A percentile compares a stretch with the other conserved stretches of the same genome.
phyloP scores from a whole-genome alignment of 1,140 invertebrate genomes.

The Seison nebaliae region DNA sequence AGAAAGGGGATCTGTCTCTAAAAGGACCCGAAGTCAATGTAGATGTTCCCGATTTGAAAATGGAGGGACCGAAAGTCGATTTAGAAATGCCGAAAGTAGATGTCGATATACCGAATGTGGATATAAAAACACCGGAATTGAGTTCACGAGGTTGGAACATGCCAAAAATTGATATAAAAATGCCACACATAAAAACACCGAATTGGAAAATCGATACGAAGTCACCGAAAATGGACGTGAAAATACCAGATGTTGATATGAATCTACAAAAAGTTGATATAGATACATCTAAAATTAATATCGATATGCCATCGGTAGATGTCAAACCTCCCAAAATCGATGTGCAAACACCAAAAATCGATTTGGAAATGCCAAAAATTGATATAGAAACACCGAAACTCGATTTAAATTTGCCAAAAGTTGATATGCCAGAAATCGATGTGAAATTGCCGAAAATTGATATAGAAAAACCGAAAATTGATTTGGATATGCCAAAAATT shows the following conservation, averaged over 20 bases:
- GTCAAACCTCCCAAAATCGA: conserved; percentile 4
- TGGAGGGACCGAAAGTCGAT: neutral
- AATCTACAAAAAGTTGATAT: neutral
- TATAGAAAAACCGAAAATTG: too few species aligned
- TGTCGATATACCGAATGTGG: neutral
- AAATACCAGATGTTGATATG: neutral
- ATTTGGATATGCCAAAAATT: neutral
- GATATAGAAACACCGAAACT: neutral
- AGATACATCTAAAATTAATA: neutral
- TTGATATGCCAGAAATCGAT: neutral
- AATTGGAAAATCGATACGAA: neutral
- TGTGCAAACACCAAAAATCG: neutral
- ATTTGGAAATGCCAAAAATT: neutral
- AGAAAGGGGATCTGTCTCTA: neutral
- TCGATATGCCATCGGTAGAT: conserved; percentile 1
- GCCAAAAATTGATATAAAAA: neutral
- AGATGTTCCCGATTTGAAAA: neutral
- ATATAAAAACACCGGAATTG: neutral
- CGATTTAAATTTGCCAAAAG: too few species aligned
- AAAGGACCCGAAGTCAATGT: neutral
- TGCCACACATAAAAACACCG: neutral
- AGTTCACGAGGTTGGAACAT: neutral
- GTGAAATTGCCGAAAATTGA: neutral
- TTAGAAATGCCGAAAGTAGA: neutral
- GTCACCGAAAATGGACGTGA: neutral